phyloP scores from a whole-genome alignment of 2,113 vertebrate genomes.

The Paedocypris sp. region DNA sequence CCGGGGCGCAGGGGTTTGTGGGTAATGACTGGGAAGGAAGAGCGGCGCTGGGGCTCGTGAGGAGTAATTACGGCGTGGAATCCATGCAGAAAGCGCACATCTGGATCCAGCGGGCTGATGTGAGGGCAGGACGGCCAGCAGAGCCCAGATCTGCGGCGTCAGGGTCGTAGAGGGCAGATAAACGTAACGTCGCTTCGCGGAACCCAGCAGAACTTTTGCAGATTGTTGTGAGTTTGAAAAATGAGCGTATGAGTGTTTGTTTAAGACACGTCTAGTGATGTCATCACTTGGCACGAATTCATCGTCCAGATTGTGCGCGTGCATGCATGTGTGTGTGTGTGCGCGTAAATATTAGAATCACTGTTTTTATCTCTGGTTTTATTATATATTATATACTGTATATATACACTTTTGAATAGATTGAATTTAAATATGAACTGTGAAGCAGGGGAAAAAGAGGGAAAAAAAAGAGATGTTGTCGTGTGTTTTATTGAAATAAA shows the following conservation, averaged over 20 bases:
- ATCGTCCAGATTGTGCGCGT: too few relatives aligned
- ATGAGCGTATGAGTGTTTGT: too few relatives aligned
- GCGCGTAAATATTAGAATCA: slow-evolving; percentile 52
- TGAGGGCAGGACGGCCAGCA: slow-evolving; percentile 28
- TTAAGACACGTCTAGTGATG: too few relatives aligned
- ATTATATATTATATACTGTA: slow-evolving; percentile 50
- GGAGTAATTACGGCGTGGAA: slow-evolving; percentile 67
- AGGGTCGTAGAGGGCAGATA: neutral
- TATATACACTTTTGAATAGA: slow-evolving; percentile 57
- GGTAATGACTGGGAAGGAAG: slow-evolving; percentile 71
- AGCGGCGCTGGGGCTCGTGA: slow-evolving; percentile 54
- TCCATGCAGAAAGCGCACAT: slow-evolving; percentile 73
- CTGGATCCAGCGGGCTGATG: slow-evolving; percentile 58
- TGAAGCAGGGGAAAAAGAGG: slow-evolving; percentile 42
- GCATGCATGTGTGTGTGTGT: slow-evolving; percentile 38
- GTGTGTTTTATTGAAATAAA: too few relatives aligned
- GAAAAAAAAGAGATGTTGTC: slow-evolving; percentile 55
- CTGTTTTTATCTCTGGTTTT: slow-evolving; percentile 65
- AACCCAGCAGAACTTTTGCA: too few relatives aligned
- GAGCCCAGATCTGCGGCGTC: neutral
- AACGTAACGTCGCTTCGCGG: neutral
- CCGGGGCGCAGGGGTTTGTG: slow-evolving; percentile 55
- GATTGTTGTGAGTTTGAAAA: too few relatives aligned
- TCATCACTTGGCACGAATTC: too few relatives aligned
- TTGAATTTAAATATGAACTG: slow-evolving; percentile 65